Evolutionary conservation across 2,113 vertebrate species (phyloP).

Genomic region (Vidua macroura): DNA sequence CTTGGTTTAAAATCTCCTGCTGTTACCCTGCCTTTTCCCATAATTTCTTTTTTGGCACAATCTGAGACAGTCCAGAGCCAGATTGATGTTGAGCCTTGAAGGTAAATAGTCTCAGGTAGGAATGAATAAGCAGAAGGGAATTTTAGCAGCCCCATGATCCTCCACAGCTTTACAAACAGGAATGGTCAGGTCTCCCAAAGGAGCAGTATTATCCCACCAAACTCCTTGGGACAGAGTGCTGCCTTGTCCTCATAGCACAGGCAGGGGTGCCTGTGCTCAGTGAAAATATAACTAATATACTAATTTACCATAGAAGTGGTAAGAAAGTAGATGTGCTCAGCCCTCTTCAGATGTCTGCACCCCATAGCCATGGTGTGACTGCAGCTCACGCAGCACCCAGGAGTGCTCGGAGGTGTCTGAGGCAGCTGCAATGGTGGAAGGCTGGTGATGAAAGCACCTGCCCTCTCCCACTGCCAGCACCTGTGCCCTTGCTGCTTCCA

Average conservation of each 20-base stretch:
- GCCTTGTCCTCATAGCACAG: rapidly evolving
- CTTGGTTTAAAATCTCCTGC: background rate
- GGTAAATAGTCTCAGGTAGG: background rate
- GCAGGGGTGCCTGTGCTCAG: background rate
- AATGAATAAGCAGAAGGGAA: background rate
- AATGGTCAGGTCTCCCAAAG: rapidly evolving
- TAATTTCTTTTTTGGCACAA: background rate
- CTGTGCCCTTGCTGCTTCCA: background rate
- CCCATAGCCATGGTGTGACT: rapidly evolving
- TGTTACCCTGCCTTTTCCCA: rapidly evolving
- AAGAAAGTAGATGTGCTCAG: background rate
- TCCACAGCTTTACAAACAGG: background rate
- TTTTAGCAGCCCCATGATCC: background rate
- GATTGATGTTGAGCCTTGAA: background rate
- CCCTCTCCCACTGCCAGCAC: background rate
- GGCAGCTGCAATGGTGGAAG: background rate
- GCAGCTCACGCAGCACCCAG: rapidly evolving
- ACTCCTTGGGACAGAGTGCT: background rate
- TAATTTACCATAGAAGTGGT: rapidly evolving
- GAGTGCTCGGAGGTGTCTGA: background rate
- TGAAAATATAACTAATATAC: background rate
- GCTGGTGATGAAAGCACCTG: background rate
- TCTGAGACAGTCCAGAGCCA: background rate
- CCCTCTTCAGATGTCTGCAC: background rate
- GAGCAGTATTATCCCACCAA: background rate